phyloP scores from a whole-genome alignment of 2,797 vertebrate genomes.

The Bovichtus diacanthus region DNA sequence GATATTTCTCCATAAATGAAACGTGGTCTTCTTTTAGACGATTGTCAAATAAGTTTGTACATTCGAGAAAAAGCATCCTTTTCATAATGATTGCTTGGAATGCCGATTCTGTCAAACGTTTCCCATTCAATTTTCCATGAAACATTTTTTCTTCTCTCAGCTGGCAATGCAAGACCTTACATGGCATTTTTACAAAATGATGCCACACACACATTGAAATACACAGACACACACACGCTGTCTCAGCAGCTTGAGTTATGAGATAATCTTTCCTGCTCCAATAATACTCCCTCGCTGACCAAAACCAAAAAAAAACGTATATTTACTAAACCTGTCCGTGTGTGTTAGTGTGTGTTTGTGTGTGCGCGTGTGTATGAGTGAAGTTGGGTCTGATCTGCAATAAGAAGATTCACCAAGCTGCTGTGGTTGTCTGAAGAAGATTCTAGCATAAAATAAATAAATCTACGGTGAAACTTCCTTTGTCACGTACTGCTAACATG shows the following conservation, averaged over 20 bases:
- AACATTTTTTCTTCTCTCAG: neutral
- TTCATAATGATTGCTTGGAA: neutral
- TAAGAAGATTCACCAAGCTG: no score
- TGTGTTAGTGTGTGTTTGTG: neutral
- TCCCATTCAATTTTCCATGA: neutral
- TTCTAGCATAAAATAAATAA: neutral
- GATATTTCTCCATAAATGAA: conserved; percentile 27
- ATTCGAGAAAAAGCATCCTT: neutral
- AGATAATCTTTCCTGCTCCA: conserved; percentile 1
- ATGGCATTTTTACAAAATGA: neutral
- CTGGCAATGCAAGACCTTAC: neutral
- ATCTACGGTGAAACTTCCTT: no score
- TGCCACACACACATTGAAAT: neutral
- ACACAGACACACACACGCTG: neutral
- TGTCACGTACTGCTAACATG: no score
- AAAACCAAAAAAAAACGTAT: neutral
- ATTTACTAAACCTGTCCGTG: neutral
- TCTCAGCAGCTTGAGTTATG: conserved; percentile 9
- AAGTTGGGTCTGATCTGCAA: no score
- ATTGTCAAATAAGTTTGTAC: neutral
- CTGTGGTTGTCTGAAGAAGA: neutral
- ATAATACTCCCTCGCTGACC: conserved; percentile 5
- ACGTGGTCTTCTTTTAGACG: conserved; percentile 18
- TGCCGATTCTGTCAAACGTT: conserved; percentile 12
- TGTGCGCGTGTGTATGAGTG: no score